Conservation (phyloP, 2,888 invertebrate species). For the Pasiphila rectangulata region DNA sequence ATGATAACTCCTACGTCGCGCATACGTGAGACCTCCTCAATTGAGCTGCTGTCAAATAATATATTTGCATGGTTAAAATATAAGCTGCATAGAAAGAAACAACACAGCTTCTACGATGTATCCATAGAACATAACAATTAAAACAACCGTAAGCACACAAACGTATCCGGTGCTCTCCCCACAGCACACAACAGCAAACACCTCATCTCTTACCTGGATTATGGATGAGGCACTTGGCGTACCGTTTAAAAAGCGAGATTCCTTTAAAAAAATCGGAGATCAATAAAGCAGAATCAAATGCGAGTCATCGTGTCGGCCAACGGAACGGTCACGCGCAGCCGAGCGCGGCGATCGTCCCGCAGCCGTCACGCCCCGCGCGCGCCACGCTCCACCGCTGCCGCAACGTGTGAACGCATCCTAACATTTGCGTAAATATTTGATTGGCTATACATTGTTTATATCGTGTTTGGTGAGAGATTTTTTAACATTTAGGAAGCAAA, state of each 20-base stretch:
- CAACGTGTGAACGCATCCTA: constrained; percentile 64
- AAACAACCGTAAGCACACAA: constrained; percentile 15
- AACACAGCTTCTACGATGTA: too few species aligned
- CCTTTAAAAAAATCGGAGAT: constrained; percentile 51
- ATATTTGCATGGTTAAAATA: too few species aligned
- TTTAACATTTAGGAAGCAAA: too few species aligned
- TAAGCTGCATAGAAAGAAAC: too few species aligned
- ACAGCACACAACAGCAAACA: neutral
- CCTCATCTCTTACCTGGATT: constrained; percentile 35
- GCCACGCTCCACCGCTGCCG: constrained; percentile 48
- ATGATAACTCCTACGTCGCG: too few species aligned
- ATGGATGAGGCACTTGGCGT: constrained; percentile 31
- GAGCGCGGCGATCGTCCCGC: constrained; percentile 46
- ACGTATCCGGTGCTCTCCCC: constrained; percentile 3
- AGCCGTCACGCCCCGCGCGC: constrained; percentile 29
- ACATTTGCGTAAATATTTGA: constrained; percentile 60
- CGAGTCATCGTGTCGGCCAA: constrained; percentile 68
- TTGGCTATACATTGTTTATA: too few species aligned
- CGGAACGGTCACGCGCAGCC: constrained; percentile 71
- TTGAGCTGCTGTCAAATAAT: too few species aligned
- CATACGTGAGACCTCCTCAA: too few species aligned
- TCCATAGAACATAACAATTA: too few species aligned
- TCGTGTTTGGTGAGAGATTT: too few species aligned
- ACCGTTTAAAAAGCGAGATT: constrained; percentile 70
- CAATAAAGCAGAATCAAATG: constrained; percentile 59